Percentiles rank a stretch among this genome's conserved stretches.
Conservation (phyloP, 2,888 invertebrate species). For the Trichopria drosophilae region DNA sequence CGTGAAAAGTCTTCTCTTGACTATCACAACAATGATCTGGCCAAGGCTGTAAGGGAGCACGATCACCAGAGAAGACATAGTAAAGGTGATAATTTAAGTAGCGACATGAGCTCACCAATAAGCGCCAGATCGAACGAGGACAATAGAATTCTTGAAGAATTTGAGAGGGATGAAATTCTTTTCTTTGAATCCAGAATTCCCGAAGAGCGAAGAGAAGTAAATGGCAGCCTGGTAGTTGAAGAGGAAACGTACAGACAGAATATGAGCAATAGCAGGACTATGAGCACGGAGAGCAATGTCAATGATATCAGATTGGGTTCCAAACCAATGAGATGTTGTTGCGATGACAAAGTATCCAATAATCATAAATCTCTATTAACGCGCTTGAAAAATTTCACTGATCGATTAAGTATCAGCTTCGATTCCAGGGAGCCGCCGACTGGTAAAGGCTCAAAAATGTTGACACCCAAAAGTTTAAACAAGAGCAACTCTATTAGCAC, state of each 20-base stretch:
- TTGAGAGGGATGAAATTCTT: constrained; percentile 44
- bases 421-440: constrained; percentile 56
- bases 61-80: constrained; percentile 52
- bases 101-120: constrained; percentile 51
- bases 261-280: too few species aligned
- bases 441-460: constrained; percentile 35
- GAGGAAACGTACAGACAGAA: too few species aligned
- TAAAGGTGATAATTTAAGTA: constrained; percentile 48
- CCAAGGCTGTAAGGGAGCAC: constrained; percentile 60
- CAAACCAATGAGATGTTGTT: constrained; percentile 41
- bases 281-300: constrained; percentile 32
- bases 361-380: constrained; percentile 60
- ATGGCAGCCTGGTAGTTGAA: constrained; percentile 7
- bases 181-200: constrained; percentile 24
- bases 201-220: constrained; percentile 10
- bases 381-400: constrained; percentile 62
- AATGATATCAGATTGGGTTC: too few species aligned
- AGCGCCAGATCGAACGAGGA: constrained; percentile 52
- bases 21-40: constrained; percentile 57
- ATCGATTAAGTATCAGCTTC: constrained; percentile 61
- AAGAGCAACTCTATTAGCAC: constrained; percentile 49
- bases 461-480: constrained; percentile 39
- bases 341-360: constrained; percentile 49
- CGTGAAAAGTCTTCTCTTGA: constrained; percentile 63
- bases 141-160: constrained; percentile 48